These are phyloP conservation scores for Garrulus glandarius DNA, from an alignment of 2,797 vertebrate species.

Conservation along the genomic window DNA sequence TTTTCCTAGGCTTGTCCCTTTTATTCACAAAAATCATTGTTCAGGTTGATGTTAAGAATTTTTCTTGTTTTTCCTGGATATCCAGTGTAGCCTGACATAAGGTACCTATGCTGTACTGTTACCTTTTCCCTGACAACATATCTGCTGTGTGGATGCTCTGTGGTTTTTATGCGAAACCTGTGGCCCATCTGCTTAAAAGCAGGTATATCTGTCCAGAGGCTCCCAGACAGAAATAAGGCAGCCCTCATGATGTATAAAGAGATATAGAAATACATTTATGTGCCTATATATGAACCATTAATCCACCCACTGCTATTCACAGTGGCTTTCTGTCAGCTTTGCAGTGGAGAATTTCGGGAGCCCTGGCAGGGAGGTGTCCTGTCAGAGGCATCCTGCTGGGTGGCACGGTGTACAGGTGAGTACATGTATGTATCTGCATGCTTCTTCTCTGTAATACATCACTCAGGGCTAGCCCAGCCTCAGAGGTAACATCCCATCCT, in stretches of 20 bases:
- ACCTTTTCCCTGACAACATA: background rate
- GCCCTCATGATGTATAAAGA: background rate
- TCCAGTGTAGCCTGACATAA: background rate
- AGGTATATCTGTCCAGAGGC: background rate
- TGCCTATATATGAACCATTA: background rate
- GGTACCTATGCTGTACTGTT: background rate
- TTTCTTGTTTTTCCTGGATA: background rate
- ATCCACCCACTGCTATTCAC: background rate
- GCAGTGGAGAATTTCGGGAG: background rate
- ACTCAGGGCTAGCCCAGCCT: background rate
- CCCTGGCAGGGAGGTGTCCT: background rate
- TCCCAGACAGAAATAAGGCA: background rate
- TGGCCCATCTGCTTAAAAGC: background rate
- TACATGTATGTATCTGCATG: background rate
- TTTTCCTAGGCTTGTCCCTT: background rate
- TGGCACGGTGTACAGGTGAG: rapidly evolving
- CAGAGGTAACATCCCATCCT: background rate
- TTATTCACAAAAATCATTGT: background rate
- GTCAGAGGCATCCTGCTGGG: background rate
- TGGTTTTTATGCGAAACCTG: background rate
- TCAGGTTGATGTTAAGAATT: background rate
- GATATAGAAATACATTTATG: background rate
- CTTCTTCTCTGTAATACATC: background rate
- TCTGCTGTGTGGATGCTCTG: background rate
- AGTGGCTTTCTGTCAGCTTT: background rate